These are phyloP conservation scores for Pimephales promelas DNA, from an alignment of 2,113 vertebrate genomes.

Conservation along the genomic window DNA sequence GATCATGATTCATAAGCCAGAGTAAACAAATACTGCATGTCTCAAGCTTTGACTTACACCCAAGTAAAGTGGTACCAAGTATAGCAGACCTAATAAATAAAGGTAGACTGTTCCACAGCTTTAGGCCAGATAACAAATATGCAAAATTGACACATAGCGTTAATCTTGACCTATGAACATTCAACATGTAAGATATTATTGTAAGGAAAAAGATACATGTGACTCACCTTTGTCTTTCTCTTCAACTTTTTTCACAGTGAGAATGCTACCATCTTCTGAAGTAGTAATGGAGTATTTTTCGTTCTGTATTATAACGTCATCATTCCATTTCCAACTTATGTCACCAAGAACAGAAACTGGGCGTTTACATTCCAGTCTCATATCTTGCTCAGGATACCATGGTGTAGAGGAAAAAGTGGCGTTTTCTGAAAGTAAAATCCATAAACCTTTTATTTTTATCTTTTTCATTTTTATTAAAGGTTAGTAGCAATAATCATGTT, in stretches of 20 bases:
- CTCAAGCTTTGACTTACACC: not conserved
- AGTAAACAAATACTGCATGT: not conserved
- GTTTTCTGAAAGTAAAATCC: constrained; percentile 6
- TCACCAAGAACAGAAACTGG: not conserved
- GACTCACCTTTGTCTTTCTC: constrained; percentile 62
- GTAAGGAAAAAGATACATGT: not conserved
- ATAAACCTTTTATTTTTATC: not conserved
- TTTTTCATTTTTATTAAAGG: not conserved
- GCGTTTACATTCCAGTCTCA: constrained; percentile 10
- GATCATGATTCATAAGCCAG: too few relatives aligned
- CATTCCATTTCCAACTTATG: constrained; percentile 57
- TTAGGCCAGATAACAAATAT: not conserved
- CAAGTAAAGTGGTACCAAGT: not conserved
- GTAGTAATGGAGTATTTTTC: constrained; percentile 17
- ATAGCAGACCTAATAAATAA: not conserved
- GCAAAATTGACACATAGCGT: not conserved
- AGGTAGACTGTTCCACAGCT: not conserved
- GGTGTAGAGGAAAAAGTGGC: accelerated
- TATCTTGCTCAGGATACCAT: constrained; percentile 27
- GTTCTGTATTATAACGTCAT: accelerated
- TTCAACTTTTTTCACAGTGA: constrained; percentile 44
- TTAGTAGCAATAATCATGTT: not conserved
- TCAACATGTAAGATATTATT: not conserved
- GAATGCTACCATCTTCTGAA: not conserved
- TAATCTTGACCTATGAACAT: too few relatives aligned